Evolutionary conservation across 2,888 invertebrate genomes (phyloP), one percentile per base, ranked within the genome.

Genomic region (Synanthedon andrenaeformis): DNA sequence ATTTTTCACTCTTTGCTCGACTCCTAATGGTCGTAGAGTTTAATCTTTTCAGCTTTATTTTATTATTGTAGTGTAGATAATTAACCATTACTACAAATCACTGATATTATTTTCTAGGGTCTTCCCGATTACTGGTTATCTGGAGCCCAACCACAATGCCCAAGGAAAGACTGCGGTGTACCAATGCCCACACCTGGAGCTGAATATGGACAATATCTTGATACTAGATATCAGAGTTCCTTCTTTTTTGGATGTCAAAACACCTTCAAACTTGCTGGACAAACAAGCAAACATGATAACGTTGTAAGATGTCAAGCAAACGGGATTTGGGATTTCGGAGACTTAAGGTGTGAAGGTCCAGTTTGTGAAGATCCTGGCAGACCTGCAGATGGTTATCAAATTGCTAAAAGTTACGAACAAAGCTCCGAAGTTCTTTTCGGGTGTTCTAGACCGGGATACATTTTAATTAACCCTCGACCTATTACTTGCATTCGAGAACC

Each of bases 241-340:
- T 97, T 98, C 88, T 96, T 95, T 89, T 98, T 98, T 73, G 96
- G 97, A 42, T 98, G 98, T 68, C 96, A 96, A 83, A 96, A 97
- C 60, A 98, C 98, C 0, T 98, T 98, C 73, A 96, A 96, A 72
- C 87, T 97, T 13, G 96, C 96, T 17, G 97, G 97, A 2, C 96
- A 97, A 83, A 96, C 97, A 1, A 94, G 93, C 59, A 93, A 94
- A 64, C 94, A 96, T 63, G 97, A 98, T 68, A 96, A 96, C 72
- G 94, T 95, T 11, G 98, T 99, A 0, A 88, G 94, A 58, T 98
- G 98, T 78, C 94, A 94, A 83, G 93, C 93, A 1, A 96, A 96
- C 69, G 96, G 96, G 2, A 93, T 95, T 57, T 99, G 99, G 99
- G 98, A 98, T 86, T 97, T 98, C 74, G 98, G 98, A 35, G 96